Evolutionary conservation across 2,797 vertebrate species (phyloP), one percentile per base, ranked within the genome.

Genomic region (Enteromius anoplus): DNA sequence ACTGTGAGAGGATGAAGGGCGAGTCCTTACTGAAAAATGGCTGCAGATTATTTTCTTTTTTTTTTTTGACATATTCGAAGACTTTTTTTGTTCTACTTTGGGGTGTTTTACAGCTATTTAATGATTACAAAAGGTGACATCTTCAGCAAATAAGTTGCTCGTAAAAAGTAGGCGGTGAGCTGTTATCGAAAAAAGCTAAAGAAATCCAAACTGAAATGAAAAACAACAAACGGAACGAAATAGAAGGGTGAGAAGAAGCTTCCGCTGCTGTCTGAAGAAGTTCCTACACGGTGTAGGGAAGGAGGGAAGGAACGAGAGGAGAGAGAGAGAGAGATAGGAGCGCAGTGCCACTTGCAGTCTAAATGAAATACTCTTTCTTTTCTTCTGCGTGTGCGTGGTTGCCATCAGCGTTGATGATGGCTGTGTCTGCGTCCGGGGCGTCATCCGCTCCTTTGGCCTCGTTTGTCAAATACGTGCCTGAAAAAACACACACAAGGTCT

Each of bases 301-400:
- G 60, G 75, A 70, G 75, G 85, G 72, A 84, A 53, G 77, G 82
- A 88, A 64, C 86, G 51, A 82, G 75, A 80, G 80, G 70, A 83
- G 73, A 80, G 80, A 88, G 69, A 86, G 80, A 84, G 82, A 87
- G 32, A 55, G 66, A 85, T 79, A 86, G 85, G 51, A 76, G 78
- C 34, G 55, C 34, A 83, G 81, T 11, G 40, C 92, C 89, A 89
- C 62, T 89, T 90, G 93, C 95, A 94, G 95, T 96, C 96, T 98
- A 99, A 97, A 99, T 99, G 96, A 98, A 99, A 95, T 99, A 99
- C 89, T 99, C 98, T 90, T 99, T 99, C 95, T 99, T 99, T 91
- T 99, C 98, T 87, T 99, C 98, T 82, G 97, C 96, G 66, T 99
- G 97, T 85, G 97, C 97, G 88, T 99, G 97, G 93, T 97, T 98